Base-by-base conservation (phyloP, 2,888 invertebrate species). In the Apeira syringaria region DNA sequence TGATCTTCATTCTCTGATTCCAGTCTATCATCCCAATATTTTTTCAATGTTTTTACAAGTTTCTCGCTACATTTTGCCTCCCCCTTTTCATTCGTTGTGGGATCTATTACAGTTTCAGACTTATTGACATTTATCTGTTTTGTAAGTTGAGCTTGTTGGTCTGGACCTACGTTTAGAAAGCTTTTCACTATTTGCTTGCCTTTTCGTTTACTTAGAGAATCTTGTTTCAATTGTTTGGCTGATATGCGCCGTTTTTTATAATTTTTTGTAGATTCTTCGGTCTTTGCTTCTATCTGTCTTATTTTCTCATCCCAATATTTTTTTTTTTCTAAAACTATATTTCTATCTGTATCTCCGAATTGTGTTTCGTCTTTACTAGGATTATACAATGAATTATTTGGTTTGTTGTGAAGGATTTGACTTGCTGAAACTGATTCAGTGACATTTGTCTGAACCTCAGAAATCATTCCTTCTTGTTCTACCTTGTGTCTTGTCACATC, bases 391-490 rank as follows among this genome's bases (percentile, higher is more conserved):
- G n/a, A n/a, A n/a, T n/a, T n/a, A 17, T 53, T 52, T 32, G 59
- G 42, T 44, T 64, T 38, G 45, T 56, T 52, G 48, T 61, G 82
- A 87, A 88, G 86, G 85, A 64, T 60, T 61, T 74, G 88, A 89
- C 88, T 89, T 89, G 61, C 89, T 88, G 86, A 87, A 79, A 76
- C 68, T 68, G 82, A 89, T 88, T 90, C 90, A 90, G 88, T 82
- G 76, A 72, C 81, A 76, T 74, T 80, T 73, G 74, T 58, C 89
- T 90, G 90, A 90, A 90, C 82, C 85, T 86, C 87, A 85, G 89
- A 90, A 90, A 88, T 89, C 89, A 64, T 68, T 68, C 83, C 85
- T 80, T 84, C 84, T 65, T 68, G 56, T 66, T 67, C 47, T 48
- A 60, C 64, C 56, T 65, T 63, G 64, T 79, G 82, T 90, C 87